Base-by-base conservation (phyloP, 2,113 vertebrate species). In the Ramphastos sulfuratus region DNA sequence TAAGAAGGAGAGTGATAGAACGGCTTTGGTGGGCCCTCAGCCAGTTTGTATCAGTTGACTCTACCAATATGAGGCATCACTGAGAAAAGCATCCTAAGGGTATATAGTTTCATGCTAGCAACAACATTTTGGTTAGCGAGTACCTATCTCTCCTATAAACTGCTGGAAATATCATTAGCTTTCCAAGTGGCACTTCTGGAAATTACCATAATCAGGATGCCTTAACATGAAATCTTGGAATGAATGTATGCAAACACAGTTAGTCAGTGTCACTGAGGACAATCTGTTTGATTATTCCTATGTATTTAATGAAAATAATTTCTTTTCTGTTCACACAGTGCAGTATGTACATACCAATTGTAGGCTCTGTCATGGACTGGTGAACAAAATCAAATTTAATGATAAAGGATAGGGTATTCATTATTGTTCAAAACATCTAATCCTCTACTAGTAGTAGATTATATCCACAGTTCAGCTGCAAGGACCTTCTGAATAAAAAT, bases 241-340 rank as follows among this genome's bases (percentile, higher is more conserved):
- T 44, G 19, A 82, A 77, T 44, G 67, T 81, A 64, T 83, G 39
- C 33, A 93, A 85, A 94, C 69, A 82, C n/a, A 58, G 24, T 87
- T 79, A 65, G 20, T 17, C 4, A 0, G 37, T 78, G 81, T 83
- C 91, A 91, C 61, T 64, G 33, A 81, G 72, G 78, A 85, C 67
- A 85, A 88, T 63, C 71, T 90, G 48, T 87, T 82, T 91, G 37
- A 95, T 91, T 83, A 89, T 58, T 72, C 44, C 10, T 8, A 85
- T 81, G 37, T 39, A 77, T 87, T 94, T 89, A 84, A 84, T 20
- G 37, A 85, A 92, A 96, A 94, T n/a, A 63, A 67, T 79, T 89
- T 77, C 16, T 87, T 87, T 89, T 92, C 71, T 93, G 15, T 73
- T 30, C 60, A 75, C 18, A 65, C 46, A 35, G 3, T 55, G 30